These are phyloP conservation scores for Gymnarchus niloticus DNA, from an alignment of 2,113 vertebrate genomes.

Conservation along the genomic window DNA sequence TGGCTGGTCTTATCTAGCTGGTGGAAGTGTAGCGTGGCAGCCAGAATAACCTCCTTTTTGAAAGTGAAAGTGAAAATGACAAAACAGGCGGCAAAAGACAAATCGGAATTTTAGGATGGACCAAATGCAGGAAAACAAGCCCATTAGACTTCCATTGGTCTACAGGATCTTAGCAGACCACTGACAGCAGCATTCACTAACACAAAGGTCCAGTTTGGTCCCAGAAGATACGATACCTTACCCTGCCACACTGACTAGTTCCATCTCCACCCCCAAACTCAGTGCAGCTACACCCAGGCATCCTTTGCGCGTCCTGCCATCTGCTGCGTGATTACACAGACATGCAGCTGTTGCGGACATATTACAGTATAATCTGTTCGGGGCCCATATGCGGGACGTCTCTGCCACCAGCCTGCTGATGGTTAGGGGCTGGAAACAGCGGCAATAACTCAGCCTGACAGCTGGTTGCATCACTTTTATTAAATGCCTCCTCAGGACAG, in stretches of 20 bases:
- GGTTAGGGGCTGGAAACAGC: not conserved
- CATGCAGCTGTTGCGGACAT: constrained; percentile 6
- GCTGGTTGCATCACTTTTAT: constrained; percentile 23
- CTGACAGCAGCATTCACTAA: no score
- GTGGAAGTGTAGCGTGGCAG: no score
- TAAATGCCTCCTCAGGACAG: constrained; percentile 27
- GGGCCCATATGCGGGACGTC: not conserved
- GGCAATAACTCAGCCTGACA: constrained; percentile 26
- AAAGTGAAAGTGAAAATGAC: no score
- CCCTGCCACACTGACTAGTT: not conserved
- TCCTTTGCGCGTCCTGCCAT: not conserved
- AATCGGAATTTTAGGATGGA: not conserved
- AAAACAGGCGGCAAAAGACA: not conserved
- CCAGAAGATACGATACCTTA: not conserved
- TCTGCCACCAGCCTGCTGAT: not conserved
- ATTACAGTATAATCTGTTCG: not conserved
- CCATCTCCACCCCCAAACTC: not conserved
- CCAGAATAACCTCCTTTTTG: no score
- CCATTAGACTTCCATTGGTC: not conserved
- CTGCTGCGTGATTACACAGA: not conserved
- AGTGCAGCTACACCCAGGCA: not conserved
- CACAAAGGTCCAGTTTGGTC: not conserved
- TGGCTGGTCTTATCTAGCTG: no score
- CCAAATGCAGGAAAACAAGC: not conserved
- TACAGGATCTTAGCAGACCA: no score